Evolutionary conservation across 2,113 vertebrate species (phyloP), one percentile per base, ranked within the genome.

Genomic region (Rhodinocichla rosea): DNA sequence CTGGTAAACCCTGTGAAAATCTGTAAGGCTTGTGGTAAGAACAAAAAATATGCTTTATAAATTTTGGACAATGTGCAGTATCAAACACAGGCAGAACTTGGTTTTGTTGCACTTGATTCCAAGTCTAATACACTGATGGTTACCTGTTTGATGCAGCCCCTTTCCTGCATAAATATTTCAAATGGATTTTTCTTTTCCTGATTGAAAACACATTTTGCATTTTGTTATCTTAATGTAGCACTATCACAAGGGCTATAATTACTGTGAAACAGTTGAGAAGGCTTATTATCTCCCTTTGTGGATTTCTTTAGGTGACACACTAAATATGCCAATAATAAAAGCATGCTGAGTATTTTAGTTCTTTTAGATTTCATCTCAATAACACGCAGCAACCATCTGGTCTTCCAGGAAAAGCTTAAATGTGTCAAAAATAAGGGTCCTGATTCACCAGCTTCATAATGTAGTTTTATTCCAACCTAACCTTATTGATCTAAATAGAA

Each of bases 361-460:
- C 76, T 79, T 85, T 92, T 84, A 92, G 83, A 91, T 92, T 94
- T 93, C 83, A 87, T 92, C 90, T 97, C 90, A 95, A 91, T 94
- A 96, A 95, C 91, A 69, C 74, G 77, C 62, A 95, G 67, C 88
- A 94, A 70, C 93, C 96, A 95, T 92, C 89, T 96, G 96, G 73
- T 93, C 85, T 96, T 96, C 87, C 82, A 97, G 95, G 87, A 95
- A 92, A 95, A 93, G 69, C 87, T 95, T 83, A 89, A 92, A 91
- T 87, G 64, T 96, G 83, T 95, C 77, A 94, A 92, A 94, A 97
- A 90, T 94, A 92, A 92, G 64, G 35, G 55, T 44, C 68, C 64
- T 92, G 82, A 94, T 94, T 95, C 82, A 90, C 80, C 53, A 83
- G 11, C 83, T 39, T 94, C 70, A 94, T 83, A 59, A 80, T 80